Evolutionary conservation across 2,113 vertebrate genomes (phyloP).

Genomic region (Oryzias javanicus): DNA sequence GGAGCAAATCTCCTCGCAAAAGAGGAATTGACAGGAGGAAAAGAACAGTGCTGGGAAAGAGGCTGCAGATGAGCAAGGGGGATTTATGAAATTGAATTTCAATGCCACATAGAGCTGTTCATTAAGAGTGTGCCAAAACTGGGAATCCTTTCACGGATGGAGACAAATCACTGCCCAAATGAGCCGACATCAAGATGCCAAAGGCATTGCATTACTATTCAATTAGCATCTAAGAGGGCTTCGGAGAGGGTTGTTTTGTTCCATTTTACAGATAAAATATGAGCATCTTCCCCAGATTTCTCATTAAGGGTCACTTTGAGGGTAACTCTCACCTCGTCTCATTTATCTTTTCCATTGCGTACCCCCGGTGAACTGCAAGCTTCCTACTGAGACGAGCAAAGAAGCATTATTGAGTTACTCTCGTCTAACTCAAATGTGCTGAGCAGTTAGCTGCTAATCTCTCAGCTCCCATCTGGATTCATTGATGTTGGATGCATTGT

Average conservation of each 20-base stretch:
- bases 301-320: slow-evolving; percentile 76
- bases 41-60: slow-evolving; percentile 37
- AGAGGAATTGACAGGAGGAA: slow-evolving; percentile 38
- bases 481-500: slow-evolving; percentile 9
- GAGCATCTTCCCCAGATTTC: slow-evolving; percentile 69
- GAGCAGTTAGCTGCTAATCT: slow-evolving; percentile 45
- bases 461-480: slow-evolving; percentile 39
- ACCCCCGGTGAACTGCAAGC: slow-evolving; percentile 59
- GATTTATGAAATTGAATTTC: slow-evolving; percentile 74
- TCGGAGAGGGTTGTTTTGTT: slow-evolving; percentile 72
- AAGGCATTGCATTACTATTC: slow-evolving; percentile 77
- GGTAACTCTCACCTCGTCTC: slow-evolving; percentile 65
- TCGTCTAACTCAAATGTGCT: slow-evolving; percentile 38
- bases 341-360: slow-evolving; percentile 69
- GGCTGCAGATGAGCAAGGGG: slow-evolving; percentile 48
- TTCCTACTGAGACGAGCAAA: slow-evolving; percentile 51
- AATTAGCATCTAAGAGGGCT: slow-evolving; percentile 81
- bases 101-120: slow-evolving; percentile 69
- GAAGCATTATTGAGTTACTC: slow-evolving; percentile 42
- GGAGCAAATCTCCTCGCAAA: slow-evolving; percentile 28
- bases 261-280: slow-evolving; percentile 77
- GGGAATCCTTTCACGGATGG: slow-evolving; percentile 75
- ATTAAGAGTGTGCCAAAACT: slow-evolving; percentile 68
- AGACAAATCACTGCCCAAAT: slow-evolving; percentile 79
- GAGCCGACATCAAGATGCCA: slow-evolving; percentile 78